Conservation (phyloP, 1,140 invertebrate species). For the Oncopeltus fasciatus region DNA sequence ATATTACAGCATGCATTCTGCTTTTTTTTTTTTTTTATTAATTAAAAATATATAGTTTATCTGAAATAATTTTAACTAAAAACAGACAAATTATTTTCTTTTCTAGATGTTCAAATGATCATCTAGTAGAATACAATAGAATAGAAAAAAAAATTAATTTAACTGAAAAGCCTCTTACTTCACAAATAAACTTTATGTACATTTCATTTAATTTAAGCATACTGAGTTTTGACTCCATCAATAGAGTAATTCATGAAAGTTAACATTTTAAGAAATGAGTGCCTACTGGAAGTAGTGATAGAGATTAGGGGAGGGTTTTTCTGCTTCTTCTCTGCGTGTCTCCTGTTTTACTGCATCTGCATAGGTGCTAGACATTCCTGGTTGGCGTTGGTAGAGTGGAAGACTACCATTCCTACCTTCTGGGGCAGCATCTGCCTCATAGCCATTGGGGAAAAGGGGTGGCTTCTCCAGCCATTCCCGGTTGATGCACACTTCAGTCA, state of each 20-base stretch:
- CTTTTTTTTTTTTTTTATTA: too few species aligned
- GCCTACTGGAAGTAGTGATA: neutral
- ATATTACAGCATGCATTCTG: too few species aligned
- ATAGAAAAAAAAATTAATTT: too few species aligned
- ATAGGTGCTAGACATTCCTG: neutral
- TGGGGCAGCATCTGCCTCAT: neutral
- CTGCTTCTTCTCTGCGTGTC: neutral
- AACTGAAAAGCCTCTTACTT: too few species aligned
- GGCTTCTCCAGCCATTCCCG: neutral
- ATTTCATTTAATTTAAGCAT: conserved; percentile 1
- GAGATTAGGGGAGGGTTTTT: neutral
- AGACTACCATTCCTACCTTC: neutral
- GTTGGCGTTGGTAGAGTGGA: neutral
- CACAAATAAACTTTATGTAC: too few species aligned
- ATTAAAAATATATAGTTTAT: too few species aligned
- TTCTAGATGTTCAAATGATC: too few species aligned
- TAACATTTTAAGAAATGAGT: neutral
- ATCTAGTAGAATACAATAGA: too few species aligned
- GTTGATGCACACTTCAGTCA: neutral
- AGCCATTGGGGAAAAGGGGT: neutral
- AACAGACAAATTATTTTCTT: too few species aligned
- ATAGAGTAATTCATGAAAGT: too few species aligned
- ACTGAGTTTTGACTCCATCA: neutral
- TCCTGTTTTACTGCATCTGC: neutral
- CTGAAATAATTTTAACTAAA: too few species aligned